A percentile compares a stretch with the other conserved stretches of the same genome.
These are phyloP conservation scores for Zygogramma bicolorata DNA, from an alignment of 2,888 invertebrate species.

Conservation along the genomic window DNA sequence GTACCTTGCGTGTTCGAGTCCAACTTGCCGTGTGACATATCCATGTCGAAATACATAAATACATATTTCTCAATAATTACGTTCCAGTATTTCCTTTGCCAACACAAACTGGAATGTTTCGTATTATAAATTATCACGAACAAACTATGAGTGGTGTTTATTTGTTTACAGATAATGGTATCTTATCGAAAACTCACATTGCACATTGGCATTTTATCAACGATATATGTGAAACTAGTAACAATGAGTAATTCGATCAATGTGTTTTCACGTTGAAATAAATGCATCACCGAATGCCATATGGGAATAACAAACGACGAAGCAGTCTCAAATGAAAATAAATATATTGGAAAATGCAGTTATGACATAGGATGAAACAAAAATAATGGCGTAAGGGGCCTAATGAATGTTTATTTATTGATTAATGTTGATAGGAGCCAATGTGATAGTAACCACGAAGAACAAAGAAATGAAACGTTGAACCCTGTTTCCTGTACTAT, in stretches of 20 bases:
- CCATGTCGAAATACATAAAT: neutral
- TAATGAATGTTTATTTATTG: too few species aligned
- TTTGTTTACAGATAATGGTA: neutral
- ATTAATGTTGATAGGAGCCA: too few species aligned
- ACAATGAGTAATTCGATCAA: neutral
- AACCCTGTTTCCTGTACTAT: too few species aligned
- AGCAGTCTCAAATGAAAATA: neutral
- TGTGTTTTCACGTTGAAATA: neutral
- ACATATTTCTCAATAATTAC: neutral
- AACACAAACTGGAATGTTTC: neutral
- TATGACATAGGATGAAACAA: too few species aligned
- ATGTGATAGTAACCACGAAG: too few species aligned
- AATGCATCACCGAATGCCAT: neutral
- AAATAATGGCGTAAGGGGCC: too few species aligned
- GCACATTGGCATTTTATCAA: neutral
- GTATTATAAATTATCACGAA: neutral
- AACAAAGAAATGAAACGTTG: too few species aligned
- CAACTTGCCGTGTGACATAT: neutral
- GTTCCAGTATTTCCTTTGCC: neutral
- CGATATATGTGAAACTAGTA: neutral
- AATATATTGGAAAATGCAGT: too few species aligned
- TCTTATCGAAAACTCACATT: neutral
- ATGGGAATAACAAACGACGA: neutral
- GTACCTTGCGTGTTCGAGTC: neutral
- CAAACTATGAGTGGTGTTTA: conserved; percentile 6